Conservation (phyloP, 2,113 vertebrate species). For the Ammospiza nelsoni region DNA sequence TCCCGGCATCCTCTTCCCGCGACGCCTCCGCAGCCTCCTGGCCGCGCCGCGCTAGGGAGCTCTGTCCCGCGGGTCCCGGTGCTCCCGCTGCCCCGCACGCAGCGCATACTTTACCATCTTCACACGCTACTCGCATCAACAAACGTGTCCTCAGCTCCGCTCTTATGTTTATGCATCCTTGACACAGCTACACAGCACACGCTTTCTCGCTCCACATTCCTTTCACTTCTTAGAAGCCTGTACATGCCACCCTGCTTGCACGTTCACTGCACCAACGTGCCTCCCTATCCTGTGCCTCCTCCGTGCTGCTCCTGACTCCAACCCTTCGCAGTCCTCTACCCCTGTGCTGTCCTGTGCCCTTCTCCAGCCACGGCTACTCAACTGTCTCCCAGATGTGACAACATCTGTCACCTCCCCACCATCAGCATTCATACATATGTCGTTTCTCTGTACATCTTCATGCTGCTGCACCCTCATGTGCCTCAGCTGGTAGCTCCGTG, state of each 20-base stretch:
- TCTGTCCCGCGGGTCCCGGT: background rate
- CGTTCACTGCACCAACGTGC: background rate
- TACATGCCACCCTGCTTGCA: background rate
- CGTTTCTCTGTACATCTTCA: background rate
- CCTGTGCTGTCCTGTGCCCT: background rate
- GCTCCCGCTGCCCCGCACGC: background rate
- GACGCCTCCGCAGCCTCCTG: rapidly evolving
- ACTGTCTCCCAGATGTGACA: background rate
- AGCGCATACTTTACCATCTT: background rate
- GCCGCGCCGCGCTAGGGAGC: rapidly evolving
- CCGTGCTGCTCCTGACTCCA: background rate
- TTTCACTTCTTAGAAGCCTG: background rate
- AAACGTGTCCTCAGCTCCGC: background rate
- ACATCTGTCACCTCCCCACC: background rate
- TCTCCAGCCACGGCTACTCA: background rate
- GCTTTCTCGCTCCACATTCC: background rate
- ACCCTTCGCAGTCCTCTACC: too few relatives aligned
- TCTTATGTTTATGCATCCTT: rapidly evolving
- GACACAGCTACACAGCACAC: too few relatives aligned
- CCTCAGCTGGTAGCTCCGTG: background rate
- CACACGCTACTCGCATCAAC: background rate
- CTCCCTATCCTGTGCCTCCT: background rate
- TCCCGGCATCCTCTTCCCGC: background rate
- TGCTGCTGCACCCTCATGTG: rapidly evolving
- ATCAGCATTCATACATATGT: rapidly evolving